Conservation (phyloP, 2,797 vertebrate species). For the Cirrhinus mrigala region DNA sequence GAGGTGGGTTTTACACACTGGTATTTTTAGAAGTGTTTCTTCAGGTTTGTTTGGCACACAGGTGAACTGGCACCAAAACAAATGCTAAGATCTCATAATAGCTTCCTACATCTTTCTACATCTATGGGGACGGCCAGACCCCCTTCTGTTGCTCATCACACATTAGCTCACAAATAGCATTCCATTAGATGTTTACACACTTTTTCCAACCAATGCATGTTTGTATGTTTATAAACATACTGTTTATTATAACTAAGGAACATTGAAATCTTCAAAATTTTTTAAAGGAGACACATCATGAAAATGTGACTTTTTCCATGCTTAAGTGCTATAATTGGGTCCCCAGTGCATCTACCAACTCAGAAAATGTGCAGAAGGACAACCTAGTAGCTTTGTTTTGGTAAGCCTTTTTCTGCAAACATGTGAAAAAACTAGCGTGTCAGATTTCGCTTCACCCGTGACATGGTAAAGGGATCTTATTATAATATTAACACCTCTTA, state of each 20-base stretch:
- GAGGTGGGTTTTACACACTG: constrained; percentile 20
- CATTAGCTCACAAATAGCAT: neutral
- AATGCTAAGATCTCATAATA: constrained; percentile 12
- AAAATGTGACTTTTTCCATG: too few relatives aligned
- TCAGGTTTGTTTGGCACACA: neutral
- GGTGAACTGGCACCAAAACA: neutral
- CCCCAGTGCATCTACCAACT: too few relatives aligned
- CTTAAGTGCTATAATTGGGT: too few relatives aligned
- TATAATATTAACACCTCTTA: too few relatives aligned
- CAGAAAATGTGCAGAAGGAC: too few relatives aligned
- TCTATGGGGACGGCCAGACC: neutral
- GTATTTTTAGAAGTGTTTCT: constrained; percentile 12
- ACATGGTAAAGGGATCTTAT: too few relatives aligned
- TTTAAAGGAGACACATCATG: too few relatives aligned
- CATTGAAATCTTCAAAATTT: neutral
- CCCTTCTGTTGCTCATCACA: constrained; percentile 11
- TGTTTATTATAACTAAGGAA: neutral
- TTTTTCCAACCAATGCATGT: neutral
- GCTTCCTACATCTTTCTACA: neutral
- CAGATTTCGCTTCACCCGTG: too few relatives aligned
- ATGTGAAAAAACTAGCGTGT: too few relatives aligned
- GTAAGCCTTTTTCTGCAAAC: too few relatives aligned
- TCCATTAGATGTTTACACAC: neutral
- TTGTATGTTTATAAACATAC: neutral
- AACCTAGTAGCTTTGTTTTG: too few relatives aligned